A percentile compares a stretch with the other conserved stretches of the same genome.
Conservation (phyloP, 2,113 vertebrate species). For the Pongo abelii region DNA sequence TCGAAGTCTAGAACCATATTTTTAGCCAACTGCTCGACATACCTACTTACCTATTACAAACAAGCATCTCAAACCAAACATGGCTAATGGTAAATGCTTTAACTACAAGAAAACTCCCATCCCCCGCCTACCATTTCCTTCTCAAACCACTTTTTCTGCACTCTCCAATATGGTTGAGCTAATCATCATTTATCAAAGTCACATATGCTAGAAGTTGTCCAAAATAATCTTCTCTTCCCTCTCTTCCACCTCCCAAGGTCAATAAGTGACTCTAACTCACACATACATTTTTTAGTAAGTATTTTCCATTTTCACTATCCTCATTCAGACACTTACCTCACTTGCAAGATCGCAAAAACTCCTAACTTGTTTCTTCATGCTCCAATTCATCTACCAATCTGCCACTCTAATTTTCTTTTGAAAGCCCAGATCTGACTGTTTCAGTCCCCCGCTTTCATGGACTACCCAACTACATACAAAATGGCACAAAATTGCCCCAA, state of each 20-base stretch:
- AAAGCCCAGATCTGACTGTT: slow-evolving; percentile 51
- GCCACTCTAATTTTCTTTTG: slow-evolving; percentile 49
- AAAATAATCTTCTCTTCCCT: slow-evolving; percentile 8
- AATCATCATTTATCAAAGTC: background rate
- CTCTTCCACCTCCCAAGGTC: background rate
- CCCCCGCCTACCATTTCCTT: background rate
- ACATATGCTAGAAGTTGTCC: background rate
- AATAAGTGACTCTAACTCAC: background rate
- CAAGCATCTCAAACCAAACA: background rate
- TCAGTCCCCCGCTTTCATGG: background rate
- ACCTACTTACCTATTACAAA: background rate
- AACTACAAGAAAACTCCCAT: background rate
- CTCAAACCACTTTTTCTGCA: slow-evolving; percentile 11
- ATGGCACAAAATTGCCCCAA: background rate
- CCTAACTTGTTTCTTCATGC: slow-evolving; percentile 38
- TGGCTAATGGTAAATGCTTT: background rate
- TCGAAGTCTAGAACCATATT: background rate
- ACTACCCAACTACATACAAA: background rate
- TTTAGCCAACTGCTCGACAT: background rate
- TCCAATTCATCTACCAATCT: slow-evolving; percentile 50
- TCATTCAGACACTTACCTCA: background rate
- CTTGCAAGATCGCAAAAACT: background rate
- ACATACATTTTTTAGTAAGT: background rate
- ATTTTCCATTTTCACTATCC: background rate
- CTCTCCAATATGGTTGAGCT: background rate